These are phyloP conservation scores for Villa cingulata DNA, from an alignment of 2,888 invertebrate genomes.

Conservation along the genomic window DNA sequence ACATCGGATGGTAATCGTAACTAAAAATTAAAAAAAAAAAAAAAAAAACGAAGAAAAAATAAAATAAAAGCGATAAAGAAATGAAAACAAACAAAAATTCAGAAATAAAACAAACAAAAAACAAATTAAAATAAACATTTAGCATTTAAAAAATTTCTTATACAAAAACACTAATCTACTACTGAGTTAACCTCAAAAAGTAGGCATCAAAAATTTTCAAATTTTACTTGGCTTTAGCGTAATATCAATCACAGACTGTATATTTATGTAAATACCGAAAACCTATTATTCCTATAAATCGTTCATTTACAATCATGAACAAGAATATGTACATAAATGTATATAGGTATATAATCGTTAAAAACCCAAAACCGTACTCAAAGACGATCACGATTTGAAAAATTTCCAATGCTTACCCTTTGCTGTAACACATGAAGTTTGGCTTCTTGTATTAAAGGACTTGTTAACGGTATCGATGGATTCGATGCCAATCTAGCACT, in stretches of 20 bases:
- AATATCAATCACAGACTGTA: neutral
- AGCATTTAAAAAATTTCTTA: neutral
- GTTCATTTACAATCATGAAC: conserved; percentile 17
- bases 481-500: conserved; percentile 39
- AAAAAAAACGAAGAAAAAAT: conserved; percentile 4
- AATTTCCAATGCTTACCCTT: conserved; percentile 58
- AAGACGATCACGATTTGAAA: neutral
- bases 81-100: neutral
- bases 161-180: neutral
- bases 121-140: neutral
- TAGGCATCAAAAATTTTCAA: conserved; percentile 25
- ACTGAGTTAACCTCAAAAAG: conserved; percentile 2
- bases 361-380: too few species aligned
- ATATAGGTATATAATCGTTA: neutral
- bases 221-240: conserved; percentile 32
- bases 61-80: neutral
- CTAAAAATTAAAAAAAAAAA: conserved; percentile 38
- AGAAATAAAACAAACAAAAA: too few species aligned
- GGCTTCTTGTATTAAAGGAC: conserved; percentile 40
- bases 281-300: too few species aligned
- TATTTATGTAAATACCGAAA: too few species aligned
- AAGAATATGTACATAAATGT: neutral
- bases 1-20: conserved; percentile 76
- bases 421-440: conserved; percentile 63
- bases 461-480: conserved; percentile 40